Base-by-base conservation (phyloP, 1,140 invertebrate species). In the Trissolcus basalis region DNA sequence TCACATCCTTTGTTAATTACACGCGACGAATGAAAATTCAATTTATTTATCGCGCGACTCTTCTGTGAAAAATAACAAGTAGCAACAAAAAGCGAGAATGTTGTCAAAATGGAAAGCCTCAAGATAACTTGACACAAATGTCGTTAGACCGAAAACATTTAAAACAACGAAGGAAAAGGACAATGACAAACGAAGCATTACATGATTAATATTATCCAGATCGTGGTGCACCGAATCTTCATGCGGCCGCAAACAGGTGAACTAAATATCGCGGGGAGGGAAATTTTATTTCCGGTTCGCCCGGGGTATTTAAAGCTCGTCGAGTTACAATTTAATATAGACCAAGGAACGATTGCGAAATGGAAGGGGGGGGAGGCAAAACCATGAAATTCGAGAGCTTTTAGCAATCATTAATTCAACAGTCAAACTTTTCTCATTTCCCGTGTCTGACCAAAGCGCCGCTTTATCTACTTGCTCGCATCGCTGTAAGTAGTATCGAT, bases 391-490 rank as follows among this genome's bases (percentile, higher is more conserved):
- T 56, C 50, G 51, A 70, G 67, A 63, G 63, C 69, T 65, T 72
- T 72, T 64, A 54, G 69, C 13, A 63, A 72, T 72, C 69, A 72
- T 72, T 72, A 72, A 72, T 72, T 72, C 69, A 72, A 65, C 60
- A 64, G 61, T 73, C 60, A 60, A 73, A 73, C 61, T 73, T 67
- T 73, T 65, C 70, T 73, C 70, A 73, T 73, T 73, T 73, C 70
- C 70, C 19, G 19, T 43, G 70, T 73, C 63, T 67, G 70, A 73
- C 70, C 70, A 67, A 73, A 73, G 55, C 12, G 55, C 55, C 61
- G 69, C 16, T 64, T 63, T 60, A 67, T 73, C 61, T 67, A 67
- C 70, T 73, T 61, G 51, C 50, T 27, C 48, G 51, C 35, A 44
- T 10, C n/a, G 58, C 15, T 6, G 47, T 72, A 63, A 58, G 69